Base-by-base conservation (phyloP, 2,113 vertebrate genomes). In the Triplophysa dalaica region DNA sequence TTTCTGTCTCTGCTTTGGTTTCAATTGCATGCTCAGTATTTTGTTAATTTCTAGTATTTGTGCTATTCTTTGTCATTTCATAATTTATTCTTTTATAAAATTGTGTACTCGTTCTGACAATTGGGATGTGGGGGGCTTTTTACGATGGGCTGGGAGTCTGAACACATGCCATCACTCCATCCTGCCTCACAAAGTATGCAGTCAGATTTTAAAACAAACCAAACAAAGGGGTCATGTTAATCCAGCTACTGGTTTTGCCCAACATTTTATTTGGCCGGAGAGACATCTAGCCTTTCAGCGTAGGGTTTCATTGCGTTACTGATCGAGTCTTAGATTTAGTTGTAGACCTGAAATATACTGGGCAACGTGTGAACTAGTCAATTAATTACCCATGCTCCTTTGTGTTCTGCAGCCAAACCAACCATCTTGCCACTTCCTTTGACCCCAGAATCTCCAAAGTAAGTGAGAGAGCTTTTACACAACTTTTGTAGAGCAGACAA, bases 391-490 rank as follows among this genome's bases (percentile, higher is more conserved):
- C 90, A 90, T 94, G 91, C 93, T 92, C 93, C 92, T 92, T 94
- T 94, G 93, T 94, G 85, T 93, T 93, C 92, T 96, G 90, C 95
- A 99, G 98, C 95, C 94, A 98, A 97, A 96, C 94, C 97, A 96
- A 96, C 95, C 93, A 98, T 92, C 96, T 95, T 99, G 95, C 95
- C 97, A 91, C 97, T 99, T 95, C 98, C 98, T 93, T 94, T 99
- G 97, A 99, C 96, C 81, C 98, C 97, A 82, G 97, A 99, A 94
- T 98, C 97, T 96, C 97, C 97, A 99, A 99, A 98, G 98, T 99
- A 99, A 99, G 98, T 99, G 94, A 91, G 94, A 94, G 93, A 95
- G 93, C 92, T 92, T 95, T 91, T 92, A 56, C 89, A 95, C 93
- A 89, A 89, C 93, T 94, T 90, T 94, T 89, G 81, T 89, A 90